A percentile compares a stretch with the other conserved stretches of the same genome.
phyloP scores from a whole-genome alignment of 2,113 vertebrate genomes.

The Nyctibius bracteatus region DNA sequence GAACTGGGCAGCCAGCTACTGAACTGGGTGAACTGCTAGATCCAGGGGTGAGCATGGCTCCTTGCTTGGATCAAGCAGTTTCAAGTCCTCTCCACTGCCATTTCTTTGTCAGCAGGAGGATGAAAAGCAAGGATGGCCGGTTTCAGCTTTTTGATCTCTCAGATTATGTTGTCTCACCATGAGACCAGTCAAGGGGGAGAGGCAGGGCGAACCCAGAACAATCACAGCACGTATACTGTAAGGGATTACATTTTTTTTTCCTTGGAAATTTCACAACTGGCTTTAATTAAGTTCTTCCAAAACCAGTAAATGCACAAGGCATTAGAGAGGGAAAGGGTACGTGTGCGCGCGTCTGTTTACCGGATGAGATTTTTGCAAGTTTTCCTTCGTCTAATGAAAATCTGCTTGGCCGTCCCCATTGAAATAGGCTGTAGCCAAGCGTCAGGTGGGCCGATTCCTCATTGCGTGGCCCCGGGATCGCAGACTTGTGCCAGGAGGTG shows the following conservation, averaged over 20 bases:
- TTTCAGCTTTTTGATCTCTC: constrained; percentile 11
- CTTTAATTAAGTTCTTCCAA: constrained; percentile 59
- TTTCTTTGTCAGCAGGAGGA: background rate
- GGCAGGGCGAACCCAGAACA: background rate
- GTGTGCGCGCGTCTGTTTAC: fast-evolving
- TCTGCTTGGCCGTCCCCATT: background rate
- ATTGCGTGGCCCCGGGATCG: fast-evolving
- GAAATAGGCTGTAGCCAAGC: background rate
- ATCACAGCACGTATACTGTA: background rate
- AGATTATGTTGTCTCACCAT: background rate
- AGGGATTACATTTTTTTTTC: background rate
- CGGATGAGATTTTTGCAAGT: background rate
- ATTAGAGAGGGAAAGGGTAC: background rate
- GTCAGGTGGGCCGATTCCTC: background rate
- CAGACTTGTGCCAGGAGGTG: fast-evolving
- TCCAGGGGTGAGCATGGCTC: background rate
- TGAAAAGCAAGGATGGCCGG: background rate
- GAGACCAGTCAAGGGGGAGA: background rate
- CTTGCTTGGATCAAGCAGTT: background rate
- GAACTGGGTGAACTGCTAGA: background rate
- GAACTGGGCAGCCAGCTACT: background rate
- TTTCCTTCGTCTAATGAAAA: background rate
- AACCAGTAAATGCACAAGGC: background rate
- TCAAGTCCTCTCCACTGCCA: background rate
- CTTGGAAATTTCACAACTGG: constrained; percentile 22